These are phyloP conservation scores for Oceanites oceanicus DNA, from an alignment of 2,113 vertebrate species.

Conservation along the genomic window DNA sequence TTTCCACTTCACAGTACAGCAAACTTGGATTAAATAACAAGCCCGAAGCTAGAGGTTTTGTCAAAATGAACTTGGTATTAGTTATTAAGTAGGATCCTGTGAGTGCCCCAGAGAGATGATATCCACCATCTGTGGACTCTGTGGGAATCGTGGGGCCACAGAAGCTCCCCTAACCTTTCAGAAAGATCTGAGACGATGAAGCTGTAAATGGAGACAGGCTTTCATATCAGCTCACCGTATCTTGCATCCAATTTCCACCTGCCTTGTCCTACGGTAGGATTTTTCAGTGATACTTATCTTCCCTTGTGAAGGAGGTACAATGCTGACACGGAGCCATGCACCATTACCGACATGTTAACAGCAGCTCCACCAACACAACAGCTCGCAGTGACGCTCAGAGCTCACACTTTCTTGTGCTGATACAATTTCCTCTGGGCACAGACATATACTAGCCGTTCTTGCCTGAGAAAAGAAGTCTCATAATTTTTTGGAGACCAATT, in stretches of 20 bases:
- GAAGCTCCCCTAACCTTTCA: not conserved
- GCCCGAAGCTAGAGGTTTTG: not conserved
- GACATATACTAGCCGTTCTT: not conserved
- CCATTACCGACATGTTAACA: fast-evolving
- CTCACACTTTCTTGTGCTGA: not conserved
- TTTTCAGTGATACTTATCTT: not conserved
- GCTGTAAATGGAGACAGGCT: not conserved
- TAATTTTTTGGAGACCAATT: not conserved
- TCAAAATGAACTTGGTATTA: not conserved
- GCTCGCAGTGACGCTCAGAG: not conserved
- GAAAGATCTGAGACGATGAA: not conserved
- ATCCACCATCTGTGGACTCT: not conserved
- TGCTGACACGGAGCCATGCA: not conserved
- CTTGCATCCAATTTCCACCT: not conserved
- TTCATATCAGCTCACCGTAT: fast-evolving
- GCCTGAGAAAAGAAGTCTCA: not conserved
- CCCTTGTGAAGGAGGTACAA: not conserved
- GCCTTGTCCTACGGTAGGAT: not conserved
- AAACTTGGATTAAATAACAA: conserved; percentile 13
- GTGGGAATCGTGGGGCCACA: not conserved
- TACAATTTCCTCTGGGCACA: not conserved
- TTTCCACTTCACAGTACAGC: conserved; percentile 4
- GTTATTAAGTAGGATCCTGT: not conserved
- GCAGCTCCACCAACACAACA: not conserved
- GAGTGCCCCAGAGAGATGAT: not conserved